A percentile compares a stretch with the other conserved stretches of the same genome.
Conservation (phyloP, 2,797 vertebrate genomes). For the Microcaecilia unicolor region DNA sequence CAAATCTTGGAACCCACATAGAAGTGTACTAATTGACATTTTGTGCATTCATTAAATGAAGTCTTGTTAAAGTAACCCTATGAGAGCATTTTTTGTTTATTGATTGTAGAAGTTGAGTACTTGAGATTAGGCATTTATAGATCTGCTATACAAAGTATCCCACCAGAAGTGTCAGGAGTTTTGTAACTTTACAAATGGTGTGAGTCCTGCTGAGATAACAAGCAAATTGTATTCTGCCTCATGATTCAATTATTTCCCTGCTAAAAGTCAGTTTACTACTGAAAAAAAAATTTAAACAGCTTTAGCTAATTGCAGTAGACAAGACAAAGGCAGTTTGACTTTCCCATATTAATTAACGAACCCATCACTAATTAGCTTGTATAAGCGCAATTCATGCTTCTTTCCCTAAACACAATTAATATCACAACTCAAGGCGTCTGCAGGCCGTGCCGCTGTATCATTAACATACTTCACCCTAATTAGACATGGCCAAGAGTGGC, state of each 20-base stretch:
- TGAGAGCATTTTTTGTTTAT: too few species aligned
- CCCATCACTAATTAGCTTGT: constrained; percentile 51
- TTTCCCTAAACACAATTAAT: constrained; percentile 52
- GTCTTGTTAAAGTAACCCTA: too few species aligned
- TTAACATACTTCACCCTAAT: constrained; percentile 50
- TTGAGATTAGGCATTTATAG: too few species aligned
- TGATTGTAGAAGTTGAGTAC: too few species aligned
- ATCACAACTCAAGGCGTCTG: constrained; percentile 31
- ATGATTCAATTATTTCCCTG: not conserved
- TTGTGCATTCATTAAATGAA: too few species aligned
- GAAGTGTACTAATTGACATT: too few species aligned
- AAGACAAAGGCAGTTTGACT: constrained; percentile 52
- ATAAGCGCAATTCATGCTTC: constrained; percentile 44
- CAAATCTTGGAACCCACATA: too few species aligned
- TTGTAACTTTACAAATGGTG: not conserved
- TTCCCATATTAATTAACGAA: constrained; percentile 59
- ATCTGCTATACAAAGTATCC: too few species aligned
- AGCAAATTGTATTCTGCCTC: not conserved
- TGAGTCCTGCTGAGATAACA: not conserved
- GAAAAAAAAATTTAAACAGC: constrained; percentile 20
- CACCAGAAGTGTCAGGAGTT: too few species aligned
- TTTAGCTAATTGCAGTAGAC: constrained; percentile 48
- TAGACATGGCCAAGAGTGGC: constrained; percentile 35
- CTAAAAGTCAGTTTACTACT: constrained; percentile 8
- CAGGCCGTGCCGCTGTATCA: constrained; percentile 25